Percentiles rank a stretch among this genome's conserved stretches.
Evolutionary conservation across 2,797 vertebrate genomes (phyloP).

Genomic region (Tenualosa thibaudeaui): DNA sequence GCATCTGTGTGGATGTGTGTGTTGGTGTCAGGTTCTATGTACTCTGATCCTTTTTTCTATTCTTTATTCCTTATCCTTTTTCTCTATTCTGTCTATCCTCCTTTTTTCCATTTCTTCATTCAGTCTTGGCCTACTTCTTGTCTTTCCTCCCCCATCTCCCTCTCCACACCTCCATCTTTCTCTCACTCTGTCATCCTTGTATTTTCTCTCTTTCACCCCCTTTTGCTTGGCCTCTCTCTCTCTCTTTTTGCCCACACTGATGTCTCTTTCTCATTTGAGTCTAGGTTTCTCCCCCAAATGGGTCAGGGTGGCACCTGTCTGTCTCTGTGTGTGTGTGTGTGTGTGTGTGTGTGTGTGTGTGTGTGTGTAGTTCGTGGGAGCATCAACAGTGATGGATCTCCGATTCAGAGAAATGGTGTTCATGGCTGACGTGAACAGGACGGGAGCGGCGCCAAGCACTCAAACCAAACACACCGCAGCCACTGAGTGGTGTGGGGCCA

Average conservation of each 20-base stretch:
- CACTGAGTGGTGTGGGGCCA: not conserved
- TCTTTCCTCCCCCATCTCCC: not conserved
- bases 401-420: not conserved
- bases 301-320: slow-evolving; percentile 5
- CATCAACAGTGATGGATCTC: not conserved
- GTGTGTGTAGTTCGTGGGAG: not conserved
- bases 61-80: too few relatives aligned
- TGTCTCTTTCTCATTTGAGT: not conserved
- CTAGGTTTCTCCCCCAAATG: not conserved
- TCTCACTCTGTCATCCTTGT: not conserved
- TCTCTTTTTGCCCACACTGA: not conserved
- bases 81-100: too few relatives aligned
- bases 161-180: not conserved
- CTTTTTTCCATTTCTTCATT: not conserved
- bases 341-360: too few relatives aligned
- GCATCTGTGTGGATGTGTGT: not conserved
- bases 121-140: not conserved
- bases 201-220: not conserved
- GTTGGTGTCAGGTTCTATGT: not conserved
- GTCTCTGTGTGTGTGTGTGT: not conserved
- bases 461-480: too few relatives aligned
- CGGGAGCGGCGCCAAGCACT: not conserved
- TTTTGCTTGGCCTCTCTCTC: not conserved
- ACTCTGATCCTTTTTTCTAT: too few relatives aligned
- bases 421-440: not conserved